Evolutionary conservation across 2,797 vertebrate species (phyloP).

Genomic region (Notoglanidium macrostoma): DNA sequence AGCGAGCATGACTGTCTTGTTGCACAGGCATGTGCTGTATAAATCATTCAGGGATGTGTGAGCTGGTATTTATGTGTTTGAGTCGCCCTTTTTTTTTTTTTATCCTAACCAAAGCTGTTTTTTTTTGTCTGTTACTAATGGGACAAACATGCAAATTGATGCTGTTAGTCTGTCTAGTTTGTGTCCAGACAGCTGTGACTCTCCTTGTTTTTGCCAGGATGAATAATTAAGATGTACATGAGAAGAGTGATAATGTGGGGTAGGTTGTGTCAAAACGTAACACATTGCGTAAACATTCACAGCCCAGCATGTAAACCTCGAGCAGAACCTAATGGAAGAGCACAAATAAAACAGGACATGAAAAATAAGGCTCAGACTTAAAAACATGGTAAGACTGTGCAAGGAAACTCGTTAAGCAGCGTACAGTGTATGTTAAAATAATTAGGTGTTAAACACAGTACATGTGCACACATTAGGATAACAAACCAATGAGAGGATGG

Average conservation of each 20-base stretch:
- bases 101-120: too few species aligned
- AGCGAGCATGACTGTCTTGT: background rate
- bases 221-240: background rate
- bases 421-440: too few species aligned
- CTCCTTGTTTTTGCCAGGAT: background rate
- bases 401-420: background rate
- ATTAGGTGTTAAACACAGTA: too few species aligned
- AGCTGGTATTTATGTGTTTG: background rate
- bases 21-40: background rate
- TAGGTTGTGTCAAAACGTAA: too few species aligned
- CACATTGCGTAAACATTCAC: background rate
- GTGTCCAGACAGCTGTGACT: background rate
- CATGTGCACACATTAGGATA: background rate
- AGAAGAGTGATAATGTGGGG: background rate
- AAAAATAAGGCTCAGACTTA: background rate
- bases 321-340: background rate
- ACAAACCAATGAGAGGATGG: background rate
- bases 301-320: background rate
- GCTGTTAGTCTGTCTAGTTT: constrained; percentile 1
- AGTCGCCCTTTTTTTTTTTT: background rate
- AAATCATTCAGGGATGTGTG: background rate
- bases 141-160: constrained; percentile 7
- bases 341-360: background rate
- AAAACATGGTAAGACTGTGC: background rate
- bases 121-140: constrained; percentile 4